Evolutionary conservation across 1,140 invertebrate genomes (phyloP).

Genomic region (Heliothis virescens): DNA sequence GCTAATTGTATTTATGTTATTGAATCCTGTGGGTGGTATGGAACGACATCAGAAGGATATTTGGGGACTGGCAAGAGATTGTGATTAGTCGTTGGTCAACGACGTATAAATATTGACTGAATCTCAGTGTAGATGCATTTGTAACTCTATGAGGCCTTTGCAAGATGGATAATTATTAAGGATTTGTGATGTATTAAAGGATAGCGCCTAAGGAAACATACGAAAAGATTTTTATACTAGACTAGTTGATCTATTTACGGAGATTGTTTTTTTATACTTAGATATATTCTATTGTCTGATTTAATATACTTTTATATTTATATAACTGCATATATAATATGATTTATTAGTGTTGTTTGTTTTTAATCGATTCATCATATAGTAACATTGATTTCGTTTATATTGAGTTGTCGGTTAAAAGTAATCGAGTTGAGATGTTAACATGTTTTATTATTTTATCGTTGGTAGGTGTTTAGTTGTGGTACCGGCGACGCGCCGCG

Average conservation of each 20-base stretch:
- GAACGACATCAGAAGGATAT: conserved; percentile 78
- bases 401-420: conserved; percentile 74
- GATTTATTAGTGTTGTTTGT: conserved; percentile 87
- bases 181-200: conserved; percentile 87
- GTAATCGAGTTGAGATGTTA: conserved; percentile 72
- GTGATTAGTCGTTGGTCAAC: conserved; percentile 86
- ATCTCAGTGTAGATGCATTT: conserved; percentile 87
- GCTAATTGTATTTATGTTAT: conserved; percentile 86
- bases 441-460: conserved; percentile 80
- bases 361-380: conserved; percentile 85
- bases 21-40: conserved; percentile 81
- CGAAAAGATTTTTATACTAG: conserved; percentile 87
- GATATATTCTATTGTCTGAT: conserved; percentile 87
- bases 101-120: conserved; percentile 87
- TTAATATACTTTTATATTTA: conserved; percentile 87
- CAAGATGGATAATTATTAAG: conserved; percentile 86
- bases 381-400: conserved; percentile 81
- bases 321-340: conserved; percentile 80
- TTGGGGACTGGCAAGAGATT: conserved; percentile 84
- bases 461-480: conserved; percentile 83
- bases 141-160: conserved; percentile 86
- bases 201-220: conserved; percentile 87
- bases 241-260: conserved; percentile 87
- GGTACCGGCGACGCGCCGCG: conserved; percentile 54
- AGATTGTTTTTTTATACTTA: conserved; percentile 87